Evolutionary conservation across 2,888 invertebrate species (phyloP).

Genomic region (Antheraea yamamai): DNA sequence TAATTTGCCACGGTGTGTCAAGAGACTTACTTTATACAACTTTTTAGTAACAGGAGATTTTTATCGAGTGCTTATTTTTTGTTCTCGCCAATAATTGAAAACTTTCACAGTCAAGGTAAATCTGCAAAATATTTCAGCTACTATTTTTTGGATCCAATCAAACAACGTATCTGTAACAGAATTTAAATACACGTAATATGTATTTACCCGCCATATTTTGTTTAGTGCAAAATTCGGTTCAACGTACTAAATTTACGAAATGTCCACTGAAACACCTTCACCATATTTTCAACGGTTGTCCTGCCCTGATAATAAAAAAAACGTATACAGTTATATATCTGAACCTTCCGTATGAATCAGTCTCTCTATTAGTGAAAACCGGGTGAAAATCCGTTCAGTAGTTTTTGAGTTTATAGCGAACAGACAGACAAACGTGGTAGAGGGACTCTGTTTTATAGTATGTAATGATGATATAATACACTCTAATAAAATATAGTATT

Average conservation of each 20-base stretch:
- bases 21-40: background rate
- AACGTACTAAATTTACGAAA: background rate
- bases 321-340: too few relatives aligned
- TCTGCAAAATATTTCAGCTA: background rate
- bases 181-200: background rate
- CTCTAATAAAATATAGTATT: background rate
- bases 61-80: background rate
- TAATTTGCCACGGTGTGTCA: background rate
- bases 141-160: background rate
- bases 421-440: too few relatives aligned
- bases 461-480: background rate
- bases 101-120: background rate
- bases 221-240: background rate
- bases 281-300: background rate
- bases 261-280: background rate
- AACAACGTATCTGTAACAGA: background rate
- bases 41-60: background rate
- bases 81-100: background rate
- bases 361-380: too few relatives aligned
- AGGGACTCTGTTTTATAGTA: too few relatives aligned
- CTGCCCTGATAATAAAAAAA: too few relatives aligned
- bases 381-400: too few relatives aligned
- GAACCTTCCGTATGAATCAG: too few relatives aligned
- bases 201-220: background rate
- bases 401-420: too few relatives aligned